These are phyloP conservation scores for Notodonta dromedarius DNA, from an alignment of 2,888 invertebrate genomes.

Conservation along the genomic window DNA sequence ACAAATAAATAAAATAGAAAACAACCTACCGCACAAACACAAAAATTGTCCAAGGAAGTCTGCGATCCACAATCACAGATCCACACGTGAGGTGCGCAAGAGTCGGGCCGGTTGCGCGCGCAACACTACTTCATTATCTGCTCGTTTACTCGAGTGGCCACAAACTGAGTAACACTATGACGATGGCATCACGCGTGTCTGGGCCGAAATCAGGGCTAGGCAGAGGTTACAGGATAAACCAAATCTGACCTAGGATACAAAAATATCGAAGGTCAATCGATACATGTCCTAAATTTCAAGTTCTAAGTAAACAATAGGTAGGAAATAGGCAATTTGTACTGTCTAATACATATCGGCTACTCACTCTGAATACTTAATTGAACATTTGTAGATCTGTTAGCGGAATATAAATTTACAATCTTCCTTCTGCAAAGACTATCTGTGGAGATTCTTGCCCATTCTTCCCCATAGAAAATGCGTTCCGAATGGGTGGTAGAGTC, in stretches of 20 bases:
- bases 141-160: conserved; percentile 40
- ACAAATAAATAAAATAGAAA: not conserved
- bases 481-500: too few relatives aligned
- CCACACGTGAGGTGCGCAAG: conserved; percentile 31
- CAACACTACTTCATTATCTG: conserved; percentile 50
- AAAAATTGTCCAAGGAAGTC: not conserved
- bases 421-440: too few relatives aligned
- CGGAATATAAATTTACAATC: too few relatives aligned
- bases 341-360: not conserved
- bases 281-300: not conserved
- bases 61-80: conserved; percentile 20
- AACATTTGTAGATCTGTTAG: too few relatives aligned
- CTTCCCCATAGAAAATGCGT: too few relatives aligned
- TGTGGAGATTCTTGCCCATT: too few relatives aligned
- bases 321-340: not conserved
- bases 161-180: conserved; percentile 31
- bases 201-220: conserved; percentile 7
- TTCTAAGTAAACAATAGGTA: not conserved
- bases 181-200: conserved; percentile 28
- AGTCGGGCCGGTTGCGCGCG: conserved; percentile 39
- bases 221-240: conserved; percentile 14
- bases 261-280: not conserved
- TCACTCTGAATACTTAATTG: too few relatives aligned
- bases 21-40: not conserved
- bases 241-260: not conserved